Percentiles rank a stretch among this genome's conserved stretches.
Conservation (phyloP, 2,888 invertebrate species). For the Pterobdella sp. region DNA sequence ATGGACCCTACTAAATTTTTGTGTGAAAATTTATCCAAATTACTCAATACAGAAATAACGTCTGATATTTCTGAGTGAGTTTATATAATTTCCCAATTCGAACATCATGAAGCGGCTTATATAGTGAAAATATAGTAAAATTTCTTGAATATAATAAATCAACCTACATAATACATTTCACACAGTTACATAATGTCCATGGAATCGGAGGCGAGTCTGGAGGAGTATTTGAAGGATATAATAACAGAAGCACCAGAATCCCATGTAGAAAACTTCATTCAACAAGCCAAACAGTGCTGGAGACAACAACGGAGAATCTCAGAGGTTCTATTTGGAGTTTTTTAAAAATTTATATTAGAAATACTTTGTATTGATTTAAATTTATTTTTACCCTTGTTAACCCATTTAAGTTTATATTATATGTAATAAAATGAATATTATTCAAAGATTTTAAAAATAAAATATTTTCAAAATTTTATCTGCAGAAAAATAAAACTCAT, state of each 20-base stretch:
- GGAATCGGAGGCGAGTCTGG: slow-evolving; percentile 64
- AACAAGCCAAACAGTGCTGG: slow-evolving; percentile 54
- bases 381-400: no score
- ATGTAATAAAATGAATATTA: no score
- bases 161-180: slow-evolving; percentile 14
- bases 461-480: no score
- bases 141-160: slow-evolving; percentile 3
- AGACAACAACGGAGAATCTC: slow-evolving; percentile 36
- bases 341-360: no score
- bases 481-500: no score
- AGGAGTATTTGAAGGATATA: slow-evolving; percentile 69
- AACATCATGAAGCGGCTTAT: neutral
- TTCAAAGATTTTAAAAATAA: no score
- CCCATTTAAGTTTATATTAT: no score
- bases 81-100: neutral
- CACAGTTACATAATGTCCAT: slow-evolving; percentile 67
- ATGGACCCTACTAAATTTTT: slow-evolving; percentile 40
- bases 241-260: slow-evolving; percentile 61
- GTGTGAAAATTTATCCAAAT: slow-evolving; percentile 43
- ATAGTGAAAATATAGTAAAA: neutral
- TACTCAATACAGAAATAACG: slow-evolving; percentile 44
- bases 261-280: slow-evolving; percentile 60
- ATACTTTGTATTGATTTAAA: no score
- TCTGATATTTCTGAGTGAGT: slow-evolving; percentile 46
- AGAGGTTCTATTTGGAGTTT: no score